These are phyloP conservation scores for Plumapathes pennacea DNA, from an alignment of 92 coral and sea anemone species.

Conservation along the genomic window DNA sequence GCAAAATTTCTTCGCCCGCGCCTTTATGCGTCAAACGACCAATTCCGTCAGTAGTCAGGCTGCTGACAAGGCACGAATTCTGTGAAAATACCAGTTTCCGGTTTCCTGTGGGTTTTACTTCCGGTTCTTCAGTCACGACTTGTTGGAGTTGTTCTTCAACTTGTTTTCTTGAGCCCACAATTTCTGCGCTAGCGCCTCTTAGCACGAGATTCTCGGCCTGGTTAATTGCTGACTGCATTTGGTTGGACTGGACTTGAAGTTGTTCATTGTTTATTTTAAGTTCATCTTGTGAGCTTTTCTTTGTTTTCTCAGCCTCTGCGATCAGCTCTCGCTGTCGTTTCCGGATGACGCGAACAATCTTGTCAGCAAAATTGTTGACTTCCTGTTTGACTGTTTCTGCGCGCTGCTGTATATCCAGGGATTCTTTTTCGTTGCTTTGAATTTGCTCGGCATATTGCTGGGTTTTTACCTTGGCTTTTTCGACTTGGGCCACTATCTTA, in stretches of 20 bases:
- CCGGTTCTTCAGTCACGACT: too few relatives aligned
- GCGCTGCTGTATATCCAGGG: background rate
- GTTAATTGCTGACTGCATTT: background rate
- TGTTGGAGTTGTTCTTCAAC: background rate
- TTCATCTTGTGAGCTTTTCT: background rate
- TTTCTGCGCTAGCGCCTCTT: slow-evolving; percentile 3
- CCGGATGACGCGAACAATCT: background rate
- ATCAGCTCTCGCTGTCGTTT: background rate
- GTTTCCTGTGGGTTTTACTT: too few relatives aligned
- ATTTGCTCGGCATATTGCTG: too few relatives aligned
- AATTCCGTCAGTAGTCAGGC: background rate
- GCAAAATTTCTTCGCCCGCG: background rate
- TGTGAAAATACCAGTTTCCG: background rate
- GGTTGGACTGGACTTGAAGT: background rate
- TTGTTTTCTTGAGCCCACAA: background rate
- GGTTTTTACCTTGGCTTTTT: too few relatives aligned
- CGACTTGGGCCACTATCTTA: too few relatives aligned
- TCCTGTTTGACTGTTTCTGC: background rate
- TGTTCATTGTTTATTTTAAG: background rate
- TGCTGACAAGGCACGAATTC: background rate
- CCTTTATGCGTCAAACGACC: background rate
- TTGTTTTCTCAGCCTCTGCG: background rate
- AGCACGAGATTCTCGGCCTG: background rate
- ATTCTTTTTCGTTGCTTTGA: too few relatives aligned
- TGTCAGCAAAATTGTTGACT: slow-evolving; percentile 1